Conservation (phyloP, 1,140 invertebrate species). For the Melipona quadrifasciata region DNA sequence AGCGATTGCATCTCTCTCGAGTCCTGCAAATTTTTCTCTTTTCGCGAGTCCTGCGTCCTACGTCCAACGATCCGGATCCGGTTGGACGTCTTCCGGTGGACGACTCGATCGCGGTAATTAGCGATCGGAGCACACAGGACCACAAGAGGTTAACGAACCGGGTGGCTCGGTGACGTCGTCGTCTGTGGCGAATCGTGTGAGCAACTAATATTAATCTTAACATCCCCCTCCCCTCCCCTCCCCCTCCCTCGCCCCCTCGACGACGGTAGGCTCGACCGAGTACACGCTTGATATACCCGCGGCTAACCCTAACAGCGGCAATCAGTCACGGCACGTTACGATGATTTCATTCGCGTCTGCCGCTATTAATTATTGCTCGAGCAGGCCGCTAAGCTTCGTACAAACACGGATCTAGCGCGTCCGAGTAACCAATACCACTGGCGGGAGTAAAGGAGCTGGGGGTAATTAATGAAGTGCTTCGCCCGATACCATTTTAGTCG, state of each 20-base stretch:
- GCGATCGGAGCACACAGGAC: neutral
- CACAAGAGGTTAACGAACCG: neutral
- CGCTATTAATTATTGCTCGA: conserved; percentile 65
- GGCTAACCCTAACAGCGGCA: conserved; percentile 54
- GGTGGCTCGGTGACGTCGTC: neutral
- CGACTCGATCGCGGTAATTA: conserved; percentile 34
- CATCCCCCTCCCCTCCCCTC: neutral
- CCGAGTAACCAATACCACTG: conserved; percentile 64
- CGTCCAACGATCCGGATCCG: too few relatives aligned
- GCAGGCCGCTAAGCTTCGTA: conserved; percentile 44
- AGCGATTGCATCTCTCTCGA: too few relatives aligned
- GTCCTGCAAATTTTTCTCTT: too few relatives aligned
- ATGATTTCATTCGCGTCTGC: conserved; percentile 66
- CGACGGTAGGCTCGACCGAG: conserved; percentile 30
- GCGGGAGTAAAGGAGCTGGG: conserved; percentile 35
- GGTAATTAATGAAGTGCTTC: conserved; percentile 52
- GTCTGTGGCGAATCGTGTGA: conserved; percentile 32
- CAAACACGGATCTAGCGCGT: conserved; percentile 57
- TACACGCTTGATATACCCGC: conserved; percentile 58
- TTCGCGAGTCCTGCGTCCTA: too few relatives aligned
- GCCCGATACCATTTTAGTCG: conserved; percentile 51
- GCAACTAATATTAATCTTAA: conserved; percentile 57
- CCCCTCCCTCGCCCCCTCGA: too few relatives aligned
- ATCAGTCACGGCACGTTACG: conserved; percentile 67
- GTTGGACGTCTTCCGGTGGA: too few relatives aligned